These are phyloP conservation scores for Tamandua tetradactyla DNA, from an alignment of 2,797 vertebrate species.

Conservation along the genomic window DNA sequence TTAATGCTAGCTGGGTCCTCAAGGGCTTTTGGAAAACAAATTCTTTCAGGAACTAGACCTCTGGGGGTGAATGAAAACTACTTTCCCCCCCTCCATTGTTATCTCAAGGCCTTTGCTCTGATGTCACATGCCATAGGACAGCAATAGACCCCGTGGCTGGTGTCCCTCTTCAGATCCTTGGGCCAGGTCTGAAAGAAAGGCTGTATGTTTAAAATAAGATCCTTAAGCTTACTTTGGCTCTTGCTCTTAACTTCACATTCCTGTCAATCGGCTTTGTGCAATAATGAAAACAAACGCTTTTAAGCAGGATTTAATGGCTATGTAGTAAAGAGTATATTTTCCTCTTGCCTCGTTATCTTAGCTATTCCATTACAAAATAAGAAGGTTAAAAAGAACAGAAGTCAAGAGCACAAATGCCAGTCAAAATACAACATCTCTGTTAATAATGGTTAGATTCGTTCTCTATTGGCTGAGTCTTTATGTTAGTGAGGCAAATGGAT, in stretches of 20 bases:
- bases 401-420: neutral
- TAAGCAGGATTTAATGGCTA: conserved; percentile 27
- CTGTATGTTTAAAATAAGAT: conserved; percentile 15
- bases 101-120: neutral
- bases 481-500: neutral
- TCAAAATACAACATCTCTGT: neutral
- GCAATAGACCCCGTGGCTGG: too few species aligned
- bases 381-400: conserved; percentile 26
- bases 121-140: neutral
- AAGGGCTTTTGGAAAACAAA: neutral
- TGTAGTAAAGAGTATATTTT: conserved; percentile 32
- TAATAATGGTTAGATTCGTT: neutral
- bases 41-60: neutral
- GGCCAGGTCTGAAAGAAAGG: neutral
- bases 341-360: conserved; percentile 44
- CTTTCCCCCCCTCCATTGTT: neutral
- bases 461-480: neutral
- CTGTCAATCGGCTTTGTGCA: conserved; percentile 26
- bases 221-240: conserved; percentile 32
- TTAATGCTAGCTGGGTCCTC: neutral
- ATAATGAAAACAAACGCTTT: conserved; percentile 22
- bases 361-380: conserved; percentile 52
- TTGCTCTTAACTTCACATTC: neutral
- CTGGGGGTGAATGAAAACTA: neutral
- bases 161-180: neutral